Conservation (phyloP, 2,797 vertebrate genomes). For the Rhincodon typus region DNA sequence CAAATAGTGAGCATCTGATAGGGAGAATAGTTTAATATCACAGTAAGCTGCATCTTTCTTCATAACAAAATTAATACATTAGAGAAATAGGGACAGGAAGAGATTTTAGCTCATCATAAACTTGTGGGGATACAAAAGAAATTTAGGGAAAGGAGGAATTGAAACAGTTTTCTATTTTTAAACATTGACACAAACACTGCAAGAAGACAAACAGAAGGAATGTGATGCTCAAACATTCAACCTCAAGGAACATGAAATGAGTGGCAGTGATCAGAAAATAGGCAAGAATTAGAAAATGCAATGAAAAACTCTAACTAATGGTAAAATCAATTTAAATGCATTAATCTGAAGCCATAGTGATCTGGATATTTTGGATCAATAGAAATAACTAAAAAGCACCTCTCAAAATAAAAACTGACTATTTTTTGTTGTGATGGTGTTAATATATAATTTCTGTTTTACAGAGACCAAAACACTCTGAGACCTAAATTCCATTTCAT, state of each 20-base stretch:
- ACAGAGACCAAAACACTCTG: background rate
- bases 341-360: background rate
- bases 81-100: background rate
- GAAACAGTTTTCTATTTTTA: conserved; percentile 1
- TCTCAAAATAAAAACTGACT: background rate
- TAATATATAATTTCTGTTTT: background rate
- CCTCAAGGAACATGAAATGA: background rate
- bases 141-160: background rate
- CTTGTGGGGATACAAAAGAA: background rate
- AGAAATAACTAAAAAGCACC: background rate
- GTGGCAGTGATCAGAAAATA: background rate
- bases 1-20: background rate
- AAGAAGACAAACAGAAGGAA: background rate
- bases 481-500: background rate
- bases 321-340: background rate
- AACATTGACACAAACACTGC: background rate
- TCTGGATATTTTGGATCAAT: background rate
- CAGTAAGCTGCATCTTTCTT: background rate
- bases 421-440: background rate
- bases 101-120: background rate
- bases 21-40: background rate
- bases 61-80: background rate
- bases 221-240: background rate
- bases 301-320: background rate
- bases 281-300: background rate